These are phyloP conservation scores for Aramus guarauna DNA, from an alignment of 2,113 vertebrate genomes.

Conservation along the genomic window DNA sequence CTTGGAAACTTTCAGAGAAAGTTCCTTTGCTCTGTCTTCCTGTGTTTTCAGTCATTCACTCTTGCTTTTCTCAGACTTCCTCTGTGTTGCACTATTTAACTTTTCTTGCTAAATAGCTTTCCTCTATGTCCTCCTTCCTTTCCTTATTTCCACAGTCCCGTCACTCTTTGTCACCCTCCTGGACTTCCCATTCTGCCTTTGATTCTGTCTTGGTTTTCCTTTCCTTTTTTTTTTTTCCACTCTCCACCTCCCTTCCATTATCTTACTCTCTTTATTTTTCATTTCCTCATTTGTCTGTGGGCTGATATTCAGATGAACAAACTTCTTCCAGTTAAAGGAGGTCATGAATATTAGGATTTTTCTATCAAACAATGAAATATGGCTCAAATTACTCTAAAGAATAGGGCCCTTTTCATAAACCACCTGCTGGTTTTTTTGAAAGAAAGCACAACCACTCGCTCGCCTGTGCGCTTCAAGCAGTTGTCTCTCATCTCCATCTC, in stretches of 20 bases:
- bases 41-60: neutral
- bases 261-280: slow-evolving; percentile 23
- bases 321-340: slow-evolving; percentile 44
- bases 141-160: neutral
- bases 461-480: neutral
- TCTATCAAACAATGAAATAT: slow-evolving; percentile 60
- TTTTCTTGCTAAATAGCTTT: slow-evolving; percentile 5
- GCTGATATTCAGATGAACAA: slow-evolving; percentile 48
- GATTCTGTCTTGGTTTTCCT: neutral
- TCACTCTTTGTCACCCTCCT: slow-evolving; percentile 13
- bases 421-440: slow-evolving; percentile 48
- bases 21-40: neutral
- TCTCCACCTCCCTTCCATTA: neutral
- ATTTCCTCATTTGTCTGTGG: slow-evolving; percentile 24
- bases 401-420: slow-evolving; percentile 58
- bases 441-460: slow-evolving; percentile 29
- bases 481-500: slow-evolving; percentile 46
- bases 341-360: slow-evolving; percentile 61
- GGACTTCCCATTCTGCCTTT: slow-evolving; percentile 24
- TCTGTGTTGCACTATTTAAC: neutral
- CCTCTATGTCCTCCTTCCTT: slow-evolving; percentile 1
- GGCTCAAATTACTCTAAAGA: slow-evolving; percentile 59
- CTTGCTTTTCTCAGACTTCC: neutral
- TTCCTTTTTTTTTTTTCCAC: neutral
- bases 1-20: neutral